These are phyloP conservation scores for Pomacea canaliculata DNA, from an alignment of 2,888 invertebrate species.

Conservation along the genomic window DNA sequence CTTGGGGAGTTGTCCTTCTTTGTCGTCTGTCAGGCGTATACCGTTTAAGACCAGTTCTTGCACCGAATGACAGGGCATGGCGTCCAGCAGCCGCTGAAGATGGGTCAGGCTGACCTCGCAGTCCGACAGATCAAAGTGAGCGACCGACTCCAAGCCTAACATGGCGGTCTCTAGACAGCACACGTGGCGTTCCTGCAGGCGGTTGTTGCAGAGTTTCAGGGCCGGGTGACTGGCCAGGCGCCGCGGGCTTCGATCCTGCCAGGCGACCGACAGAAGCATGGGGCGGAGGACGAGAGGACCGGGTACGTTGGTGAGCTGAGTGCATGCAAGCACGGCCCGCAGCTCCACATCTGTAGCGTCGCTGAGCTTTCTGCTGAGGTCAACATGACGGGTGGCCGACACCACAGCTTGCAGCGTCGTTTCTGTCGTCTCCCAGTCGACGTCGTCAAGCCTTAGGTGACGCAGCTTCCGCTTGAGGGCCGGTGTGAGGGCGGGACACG, in stretches of 20 bases:
- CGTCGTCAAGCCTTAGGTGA: too few relatives aligned
- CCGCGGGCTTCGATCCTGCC: neutral
- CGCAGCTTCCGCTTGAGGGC: too few relatives aligned
- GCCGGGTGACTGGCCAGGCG: constrained; percentile 9
- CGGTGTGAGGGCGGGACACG: too few relatives aligned
- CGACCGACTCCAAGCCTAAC: constrained; percentile 10
- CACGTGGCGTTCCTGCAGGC: neutral
- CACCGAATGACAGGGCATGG: neutral
- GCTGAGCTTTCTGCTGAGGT: constrained; percentile 7
- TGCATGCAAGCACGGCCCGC: constrained; percentile 6
- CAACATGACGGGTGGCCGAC: constrained; percentile 7
- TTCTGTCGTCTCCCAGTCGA: neutral
- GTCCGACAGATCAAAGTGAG: constrained; percentile 10
- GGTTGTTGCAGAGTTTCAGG: constrained; percentile 18
- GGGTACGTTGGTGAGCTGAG: constrained; percentile 14
- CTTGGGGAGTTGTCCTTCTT: neutral
- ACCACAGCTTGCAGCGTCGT: neutral
- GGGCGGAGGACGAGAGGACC: neutral
- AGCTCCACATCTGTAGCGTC: neutral
- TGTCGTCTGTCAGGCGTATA: neutral
- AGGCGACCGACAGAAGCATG: too few relatives aligned
- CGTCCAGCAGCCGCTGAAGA: constrained; percentile 9
- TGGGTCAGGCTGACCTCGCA: neutral
- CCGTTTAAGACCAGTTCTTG: constrained; percentile 1
- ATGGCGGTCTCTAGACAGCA: constrained; percentile 2